Evolutionary conservation across 2,797 vertebrate species (phyloP).

Genomic region (Craterocephalus amniculus): DNA sequence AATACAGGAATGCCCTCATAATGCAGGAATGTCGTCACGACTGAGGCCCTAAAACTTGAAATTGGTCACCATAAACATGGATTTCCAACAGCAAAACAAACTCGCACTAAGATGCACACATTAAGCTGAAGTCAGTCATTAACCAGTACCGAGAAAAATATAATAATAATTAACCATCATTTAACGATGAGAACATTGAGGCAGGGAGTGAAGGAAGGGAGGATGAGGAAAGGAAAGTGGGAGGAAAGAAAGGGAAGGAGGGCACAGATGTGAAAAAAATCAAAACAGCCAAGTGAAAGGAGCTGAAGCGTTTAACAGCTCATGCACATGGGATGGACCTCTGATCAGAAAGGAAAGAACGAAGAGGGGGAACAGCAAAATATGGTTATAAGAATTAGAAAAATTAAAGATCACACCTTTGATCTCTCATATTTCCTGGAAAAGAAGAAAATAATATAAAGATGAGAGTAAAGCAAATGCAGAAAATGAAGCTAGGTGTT

Average conservation of each 20-base stretch:
- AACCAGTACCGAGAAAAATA: conserved; percentile 22
- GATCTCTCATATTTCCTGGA: neutral
- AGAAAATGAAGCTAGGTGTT: neutral
- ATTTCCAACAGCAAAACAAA: conserved; percentile 11
- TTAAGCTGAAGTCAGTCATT: conserved; percentile 19
- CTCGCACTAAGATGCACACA: neutral
- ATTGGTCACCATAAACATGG: conserved; percentile 16
- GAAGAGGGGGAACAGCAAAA: neutral
- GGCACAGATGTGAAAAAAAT: neutral
- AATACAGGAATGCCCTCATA: conserved; percentile 26
- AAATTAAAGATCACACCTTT: neutral
- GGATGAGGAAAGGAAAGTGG: neutral
- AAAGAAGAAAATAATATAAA: no score
- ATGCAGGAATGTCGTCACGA: conserved; percentile 30
- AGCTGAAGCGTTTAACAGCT: neutral
- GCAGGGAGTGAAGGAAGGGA: conserved; percentile 14
- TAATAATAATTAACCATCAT: conserved; percentile 52
- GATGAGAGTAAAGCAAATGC: neutral
- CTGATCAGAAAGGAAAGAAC: neutral
- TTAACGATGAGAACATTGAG: conserved; percentile 9
- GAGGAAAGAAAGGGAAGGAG: neutral
- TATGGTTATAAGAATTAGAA: neutral
- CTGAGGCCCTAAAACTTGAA: conserved; percentile 20
- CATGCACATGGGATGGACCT: neutral
- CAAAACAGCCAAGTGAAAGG: conserved; percentile 10